A percentile compares a stretch with the other conserved stretches of the same genome.
Conservation (phyloP, 1,140 invertebrate species). For the Aricia agestis region DNA sequence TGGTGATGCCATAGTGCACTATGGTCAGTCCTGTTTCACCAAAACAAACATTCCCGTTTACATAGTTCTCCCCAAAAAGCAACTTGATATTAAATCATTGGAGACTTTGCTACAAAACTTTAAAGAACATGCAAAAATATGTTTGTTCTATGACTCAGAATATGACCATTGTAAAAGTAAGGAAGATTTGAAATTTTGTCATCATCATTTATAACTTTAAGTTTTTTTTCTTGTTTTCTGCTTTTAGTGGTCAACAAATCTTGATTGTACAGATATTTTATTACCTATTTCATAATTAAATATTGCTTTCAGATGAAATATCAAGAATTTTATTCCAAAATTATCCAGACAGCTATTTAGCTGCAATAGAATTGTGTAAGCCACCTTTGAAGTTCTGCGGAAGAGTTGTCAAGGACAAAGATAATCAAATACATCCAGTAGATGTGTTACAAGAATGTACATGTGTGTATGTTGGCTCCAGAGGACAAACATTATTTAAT, state of each 20-base stretch:
- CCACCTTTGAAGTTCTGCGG: slow-evolving; percentile 43
- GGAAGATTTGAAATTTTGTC: no score
- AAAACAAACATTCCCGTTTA: slow-evolving; percentile 84
- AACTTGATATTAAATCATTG: slow-evolving; percentile 72
- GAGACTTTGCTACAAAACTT: slow-evolving; percentile 41
- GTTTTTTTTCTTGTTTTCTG: no score
- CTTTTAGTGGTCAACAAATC: no score
- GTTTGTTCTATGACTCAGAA: slow-evolving; percentile 85
- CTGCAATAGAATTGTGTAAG: slow-evolving; percentile 42
- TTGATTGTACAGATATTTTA: no score
- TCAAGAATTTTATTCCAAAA: slow-evolving; percentile 43
- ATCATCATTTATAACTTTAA: no score
- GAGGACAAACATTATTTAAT: slow-evolving; percentile 76
- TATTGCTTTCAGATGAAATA: slow-evolving; percentile 41
- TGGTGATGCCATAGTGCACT: slow-evolving; percentile 92
- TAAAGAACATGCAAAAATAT: slow-evolving; percentile 65
- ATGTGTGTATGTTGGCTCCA: slow-evolving; percentile 71
- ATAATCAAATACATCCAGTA: slow-evolving; percentile 30
- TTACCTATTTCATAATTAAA: no score
- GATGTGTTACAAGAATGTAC: slow-evolving; percentile 50
- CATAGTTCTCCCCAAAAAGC: slow-evolving; percentile 81
- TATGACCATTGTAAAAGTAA: slow-evolving; percentile 82
- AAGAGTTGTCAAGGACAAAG: slow-evolving; percentile 44
- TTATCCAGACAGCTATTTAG: slow-evolving; percentile 50
- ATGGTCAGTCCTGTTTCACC: slow-evolving; percentile 91